phyloP scores from a whole-genome alignment of 2,113 vertebrate species.

The Aviceda subcristata region DNA sequence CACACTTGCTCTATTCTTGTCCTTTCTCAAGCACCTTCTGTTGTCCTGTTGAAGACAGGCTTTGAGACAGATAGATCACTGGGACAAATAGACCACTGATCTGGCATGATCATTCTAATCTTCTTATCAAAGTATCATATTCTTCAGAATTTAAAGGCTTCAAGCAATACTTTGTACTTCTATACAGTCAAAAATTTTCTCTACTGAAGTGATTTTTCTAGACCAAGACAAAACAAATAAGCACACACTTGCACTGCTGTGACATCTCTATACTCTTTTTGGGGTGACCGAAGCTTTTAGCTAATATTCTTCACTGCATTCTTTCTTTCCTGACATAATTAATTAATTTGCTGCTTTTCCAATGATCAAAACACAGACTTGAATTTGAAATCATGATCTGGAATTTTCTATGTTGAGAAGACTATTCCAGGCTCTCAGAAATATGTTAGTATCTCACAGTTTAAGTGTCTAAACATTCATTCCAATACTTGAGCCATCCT shows the following conservation, averaged over 20 bases:
- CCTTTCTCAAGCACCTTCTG: neutral
- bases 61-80: neutral
- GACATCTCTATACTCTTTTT: neutral
- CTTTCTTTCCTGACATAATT: neutral
- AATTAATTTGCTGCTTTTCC: neutral
- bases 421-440: neutral
- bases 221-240: neutral
- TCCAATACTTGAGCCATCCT: neutral
- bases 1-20: neutral
- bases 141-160: neutral
- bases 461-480: neutral
- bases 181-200: neutral
- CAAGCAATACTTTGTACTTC: neutral
- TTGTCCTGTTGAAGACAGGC: neutral
- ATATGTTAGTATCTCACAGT: neutral
- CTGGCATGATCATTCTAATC: neutral
- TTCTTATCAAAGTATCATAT: neutral
- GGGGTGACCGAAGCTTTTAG: neutral
- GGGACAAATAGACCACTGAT: neutral
- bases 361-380: neutral
- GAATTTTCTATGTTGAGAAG: neutral
- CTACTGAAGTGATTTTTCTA: neutral
- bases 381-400: neutral
- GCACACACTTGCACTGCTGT: neutral
- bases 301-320: neutral